Evolutionary conservation across 2,113 vertebrate species (phyloP).

Genomic region (human): GRCh38 chr6:47243501-47244000

Average conservation of each 20-base stretch:
- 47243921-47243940: neutral
- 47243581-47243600: too few relatives aligned
- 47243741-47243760: neutral
- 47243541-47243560: too few relatives aligned
- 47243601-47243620: too few relatives aligned
- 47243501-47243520: too few relatives aligned
- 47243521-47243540: too few relatives aligned
- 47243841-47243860: neutral
- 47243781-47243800: neutral
- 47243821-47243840: neutral
- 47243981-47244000: neutral
- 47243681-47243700: too few relatives aligned
- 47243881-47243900: neutral
- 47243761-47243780: neutral
- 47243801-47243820: neutral
- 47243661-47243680: too few relatives aligned
- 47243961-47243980: neutral
- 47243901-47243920: neutral
- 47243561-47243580: too few relatives aligned
- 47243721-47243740: neutral
- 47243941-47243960: too few relatives aligned
- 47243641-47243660: too few relatives aligned
- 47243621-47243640: too few relatives aligned
- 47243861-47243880: neutral
- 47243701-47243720: too few relatives aligned